Percentiles rank a stretch among this genome's conserved stretches.
phyloP scores from a whole-genome alignment of 2,888 invertebrate species.

The Synergus japonicus region DNA sequence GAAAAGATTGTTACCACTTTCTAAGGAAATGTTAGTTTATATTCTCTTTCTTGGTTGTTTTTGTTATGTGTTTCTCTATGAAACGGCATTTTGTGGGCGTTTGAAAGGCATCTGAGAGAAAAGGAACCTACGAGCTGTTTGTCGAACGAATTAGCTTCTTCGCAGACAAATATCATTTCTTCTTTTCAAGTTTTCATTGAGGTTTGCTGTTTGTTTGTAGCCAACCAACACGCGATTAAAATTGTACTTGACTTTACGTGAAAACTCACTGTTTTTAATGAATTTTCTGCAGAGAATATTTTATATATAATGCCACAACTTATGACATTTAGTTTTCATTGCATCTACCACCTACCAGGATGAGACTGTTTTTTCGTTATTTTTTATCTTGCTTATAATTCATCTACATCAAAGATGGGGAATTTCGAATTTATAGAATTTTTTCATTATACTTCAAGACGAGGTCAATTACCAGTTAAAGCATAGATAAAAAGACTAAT shows the following conservation, averaged over 20 bases:
- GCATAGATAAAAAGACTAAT: background rate
- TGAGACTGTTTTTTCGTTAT: too few relatives aligned
- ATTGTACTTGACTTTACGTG: background rate
- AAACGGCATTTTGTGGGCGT: background rate
- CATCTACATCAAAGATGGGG: background rate
- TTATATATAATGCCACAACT: background rate
- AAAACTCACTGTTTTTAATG: background rate
- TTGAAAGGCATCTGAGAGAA: background rate
- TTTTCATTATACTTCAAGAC: background rate
- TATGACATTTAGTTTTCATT: background rate
- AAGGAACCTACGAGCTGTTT: background rate
- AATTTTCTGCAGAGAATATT: background rate
- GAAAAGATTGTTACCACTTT: background rate
- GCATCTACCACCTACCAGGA: background rate
- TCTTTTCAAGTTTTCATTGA: background rate
- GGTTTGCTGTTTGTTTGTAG: background rate
- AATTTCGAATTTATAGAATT: background rate
- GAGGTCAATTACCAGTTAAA: background rate
- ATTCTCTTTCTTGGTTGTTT: background rate
- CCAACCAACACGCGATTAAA: background rate
- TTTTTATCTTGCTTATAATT: background rate
- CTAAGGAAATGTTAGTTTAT: background rate
- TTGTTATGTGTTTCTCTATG: background rate
- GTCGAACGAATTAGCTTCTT: slow-evolving; percentile 11
- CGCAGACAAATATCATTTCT: background rate